phyloP scores from a whole-genome alignment of 2,888 invertebrate genomes.

The Cheiracanthium punctorium region DNA sequence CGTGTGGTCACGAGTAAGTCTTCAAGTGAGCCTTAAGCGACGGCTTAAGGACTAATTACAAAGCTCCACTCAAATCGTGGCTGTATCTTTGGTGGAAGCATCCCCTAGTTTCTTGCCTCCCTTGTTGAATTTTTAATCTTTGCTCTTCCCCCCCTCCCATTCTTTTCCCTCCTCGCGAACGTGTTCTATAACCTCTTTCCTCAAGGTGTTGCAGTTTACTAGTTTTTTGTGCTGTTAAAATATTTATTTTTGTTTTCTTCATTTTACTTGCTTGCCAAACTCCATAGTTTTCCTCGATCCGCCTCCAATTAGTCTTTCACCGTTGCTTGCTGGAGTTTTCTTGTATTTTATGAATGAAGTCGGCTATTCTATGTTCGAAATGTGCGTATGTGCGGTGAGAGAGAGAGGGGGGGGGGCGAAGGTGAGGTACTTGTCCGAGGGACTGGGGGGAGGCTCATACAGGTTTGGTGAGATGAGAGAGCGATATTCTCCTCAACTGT shows the following conservation, averaged over 20 bases:
- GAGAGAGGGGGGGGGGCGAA: not conserved
- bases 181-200: conserved; percentile 62
- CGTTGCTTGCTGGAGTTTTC: conserved; percentile 5
- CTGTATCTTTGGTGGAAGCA: conserved; percentile 32
- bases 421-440: not conserved
- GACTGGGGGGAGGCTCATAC: not conserved
- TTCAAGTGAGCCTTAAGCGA: conserved; percentile 47
- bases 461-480: not conserved
- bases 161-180: conserved; percentile 23
- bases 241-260: not conserved
- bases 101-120: conserved; percentile 32
- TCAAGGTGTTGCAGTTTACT: conserved; percentile 22
- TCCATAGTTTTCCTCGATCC: conserved; percentile 3
- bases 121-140: conserved; percentile 25
- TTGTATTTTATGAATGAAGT: conserved; percentile 56
- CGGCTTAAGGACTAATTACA: conserved; percentile 60
- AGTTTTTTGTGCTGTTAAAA: conserved; percentile 11
- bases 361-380: no score
- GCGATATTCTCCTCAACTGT: no score
- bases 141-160: not conserved
- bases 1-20: conserved; percentile 39
- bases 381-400: no score
- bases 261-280: not conserved
- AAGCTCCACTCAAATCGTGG: conserved; percentile 62
- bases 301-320: conserved; percentile 56